A percentile compares a stretch with the other conserved stretches of the same genome.
phyloP scores from a whole-genome alignment of 2,113 vertebrate genomes.

The Cyanocitta stelleri region DNA sequence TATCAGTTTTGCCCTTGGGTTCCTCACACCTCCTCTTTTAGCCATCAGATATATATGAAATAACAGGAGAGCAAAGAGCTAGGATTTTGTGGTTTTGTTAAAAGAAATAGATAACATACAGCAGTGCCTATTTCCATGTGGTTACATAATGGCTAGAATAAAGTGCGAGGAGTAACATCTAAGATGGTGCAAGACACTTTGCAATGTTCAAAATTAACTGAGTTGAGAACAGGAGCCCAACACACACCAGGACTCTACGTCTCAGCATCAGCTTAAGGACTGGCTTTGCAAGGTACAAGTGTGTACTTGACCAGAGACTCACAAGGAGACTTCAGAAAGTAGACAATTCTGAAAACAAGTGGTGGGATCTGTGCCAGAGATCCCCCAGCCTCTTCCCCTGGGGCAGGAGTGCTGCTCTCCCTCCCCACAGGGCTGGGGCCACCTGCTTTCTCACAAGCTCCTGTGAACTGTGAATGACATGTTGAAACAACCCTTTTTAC shows the following conservation, averaged over 20 bases:
- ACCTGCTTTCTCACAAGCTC: neutral
- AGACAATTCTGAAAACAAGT: neutral
- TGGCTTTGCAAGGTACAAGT: neutral
- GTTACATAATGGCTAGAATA: neutral
- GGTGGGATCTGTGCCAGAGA: neutral
- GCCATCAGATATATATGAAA: neutral
- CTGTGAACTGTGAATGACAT: neutral
- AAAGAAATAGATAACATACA: neutral
- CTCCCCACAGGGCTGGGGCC: neutral
- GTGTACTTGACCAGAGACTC: neutral
- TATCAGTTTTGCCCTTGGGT: neutral
- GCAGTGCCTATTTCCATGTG: neutral
- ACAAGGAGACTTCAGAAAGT: neutral
- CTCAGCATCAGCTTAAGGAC: neutral
- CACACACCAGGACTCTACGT: neutral
- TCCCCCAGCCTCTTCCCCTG: neutral
- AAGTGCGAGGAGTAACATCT: neutral
- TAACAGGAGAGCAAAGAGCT: neutral
- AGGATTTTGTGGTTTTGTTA: neutral
- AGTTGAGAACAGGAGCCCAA: neutral
- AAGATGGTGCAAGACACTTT: neutral
- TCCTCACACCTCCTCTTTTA: neutral
- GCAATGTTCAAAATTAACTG: neutral
- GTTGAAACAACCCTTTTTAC: neutral
- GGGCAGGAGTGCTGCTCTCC: neutral